Conservation (phyloP, 2,113 vertebrate genomes). For the Apteryx owenii region DNA sequence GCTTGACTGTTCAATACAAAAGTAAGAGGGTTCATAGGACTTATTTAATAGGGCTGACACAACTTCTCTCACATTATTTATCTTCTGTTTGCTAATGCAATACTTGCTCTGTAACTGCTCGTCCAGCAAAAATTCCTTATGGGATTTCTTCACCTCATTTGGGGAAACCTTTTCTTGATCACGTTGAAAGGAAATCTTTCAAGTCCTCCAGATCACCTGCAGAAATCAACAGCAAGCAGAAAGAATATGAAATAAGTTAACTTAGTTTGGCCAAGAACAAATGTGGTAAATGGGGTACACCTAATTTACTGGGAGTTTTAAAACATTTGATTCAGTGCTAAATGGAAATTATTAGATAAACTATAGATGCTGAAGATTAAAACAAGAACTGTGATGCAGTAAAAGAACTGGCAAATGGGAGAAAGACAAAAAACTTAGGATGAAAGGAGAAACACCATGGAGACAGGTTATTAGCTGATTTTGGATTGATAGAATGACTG, state of each 20-base stretch:
- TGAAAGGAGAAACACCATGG: background rate
- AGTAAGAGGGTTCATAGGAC: background rate
- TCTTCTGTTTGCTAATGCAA: background rate
- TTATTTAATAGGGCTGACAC: background rate
- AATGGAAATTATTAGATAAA: background rate
- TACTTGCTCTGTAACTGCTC: constrained; percentile 21
- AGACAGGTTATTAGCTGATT: background rate
- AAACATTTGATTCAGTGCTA: background rate
- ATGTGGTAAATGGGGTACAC: background rate
- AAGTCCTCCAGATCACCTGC: constrained; percentile 24
- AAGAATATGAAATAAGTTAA: background rate
- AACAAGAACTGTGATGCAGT: background rate
- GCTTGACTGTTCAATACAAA: background rate
- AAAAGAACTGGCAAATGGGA: background rate
- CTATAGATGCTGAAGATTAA: background rate
- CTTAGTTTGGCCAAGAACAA: background rate
- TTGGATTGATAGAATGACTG: background rate
- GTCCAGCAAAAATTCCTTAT: background rate
- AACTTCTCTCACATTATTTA: background rate
- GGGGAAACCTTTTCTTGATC: constrained; percentile 21
- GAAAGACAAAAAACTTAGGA: background rate
- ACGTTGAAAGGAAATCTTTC: constrained; percentile 17
- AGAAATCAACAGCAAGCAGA: background rate
- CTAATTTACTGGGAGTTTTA: background rate
- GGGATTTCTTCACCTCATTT: constrained; percentile 21